These are phyloP conservation scores for Lasioglossum malachurum DNA, from an alignment of 2,888 invertebrate genomes.

Conservation along the genomic window DNA sequence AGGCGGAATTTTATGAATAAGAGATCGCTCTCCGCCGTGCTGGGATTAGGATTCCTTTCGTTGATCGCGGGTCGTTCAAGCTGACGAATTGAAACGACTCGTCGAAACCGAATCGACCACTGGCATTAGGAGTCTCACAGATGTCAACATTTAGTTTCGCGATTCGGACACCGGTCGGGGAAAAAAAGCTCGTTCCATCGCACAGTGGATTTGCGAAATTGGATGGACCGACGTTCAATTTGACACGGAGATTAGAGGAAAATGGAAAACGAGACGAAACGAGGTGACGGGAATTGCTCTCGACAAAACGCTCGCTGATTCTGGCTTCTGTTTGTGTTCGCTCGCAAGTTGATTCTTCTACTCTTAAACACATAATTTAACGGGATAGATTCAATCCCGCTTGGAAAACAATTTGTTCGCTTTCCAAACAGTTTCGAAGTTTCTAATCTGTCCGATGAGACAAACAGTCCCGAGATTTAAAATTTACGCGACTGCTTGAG, in stretches of 20 bases:
- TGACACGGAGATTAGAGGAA: constrained; percentile 24
- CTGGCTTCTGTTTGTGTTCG: neutral
- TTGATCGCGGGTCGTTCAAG: neutral
- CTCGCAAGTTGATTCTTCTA: neutral
- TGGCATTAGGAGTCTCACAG: neutral
- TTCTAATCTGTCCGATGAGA: neutral
- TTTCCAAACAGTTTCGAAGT: neutral
- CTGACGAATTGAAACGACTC: neutral
- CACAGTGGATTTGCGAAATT: constrained; percentile 10
- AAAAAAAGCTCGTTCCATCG: neutral
- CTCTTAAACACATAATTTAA: neutral
- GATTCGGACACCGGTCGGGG: neutral
- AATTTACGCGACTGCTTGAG: neutral
- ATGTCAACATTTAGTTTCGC: constrained; percentile 8
- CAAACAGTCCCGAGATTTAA: neutral
- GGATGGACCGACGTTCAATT: constrained; percentile 11
- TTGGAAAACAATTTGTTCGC: neutral
- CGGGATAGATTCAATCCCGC: neutral
- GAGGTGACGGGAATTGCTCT: constrained; percentile 12
- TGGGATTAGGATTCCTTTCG: neutral
- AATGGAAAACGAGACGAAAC: constrained; percentile 24
- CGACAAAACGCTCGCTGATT: constrained; percentile 8
- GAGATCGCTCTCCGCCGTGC: constrained; percentile 13
- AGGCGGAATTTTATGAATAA: constrained; percentile 35
- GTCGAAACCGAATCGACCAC: neutral